A percentile compares a stretch with the other conserved stretches of the same genome.
These are phyloP conservation scores for Psilopsiagon aymara DNA, from an alignment of 2,113 vertebrate species.

Conservation along the genomic window DNA sequence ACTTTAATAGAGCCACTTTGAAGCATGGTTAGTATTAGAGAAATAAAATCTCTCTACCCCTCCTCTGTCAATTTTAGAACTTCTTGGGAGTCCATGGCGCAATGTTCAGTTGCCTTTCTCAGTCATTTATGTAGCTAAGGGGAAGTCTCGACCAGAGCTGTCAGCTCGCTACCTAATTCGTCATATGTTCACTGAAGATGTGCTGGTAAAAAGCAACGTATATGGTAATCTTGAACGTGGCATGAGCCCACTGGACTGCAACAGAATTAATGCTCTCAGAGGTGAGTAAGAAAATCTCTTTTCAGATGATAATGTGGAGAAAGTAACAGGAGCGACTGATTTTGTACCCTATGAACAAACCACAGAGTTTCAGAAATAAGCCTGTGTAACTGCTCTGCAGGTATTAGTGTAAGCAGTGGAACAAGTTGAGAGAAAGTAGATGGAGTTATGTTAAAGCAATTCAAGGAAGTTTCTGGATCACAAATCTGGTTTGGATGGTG, in stretches of 20 bases:
- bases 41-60: neutral
- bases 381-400: neutral
- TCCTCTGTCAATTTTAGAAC: conserved; percentile 54
- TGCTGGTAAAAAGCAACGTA: conserved; percentile 77
- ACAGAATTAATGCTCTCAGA: conserved; percentile 79
- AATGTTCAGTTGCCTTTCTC: conserved; percentile 71
- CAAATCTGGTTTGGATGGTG: neutral
- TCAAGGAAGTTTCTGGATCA: neutral
- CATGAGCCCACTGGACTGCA: conserved; percentile 72
- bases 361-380: neutral
- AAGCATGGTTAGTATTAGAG: neutral
- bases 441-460: neutral
- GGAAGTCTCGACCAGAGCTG: conserved; percentile 70
- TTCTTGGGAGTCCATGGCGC: conserved; percentile 73
- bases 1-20: neutral
- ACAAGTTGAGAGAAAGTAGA: neutral
- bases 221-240: conserved; percentile 72
- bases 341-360: neutral
- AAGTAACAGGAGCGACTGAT: neutral
- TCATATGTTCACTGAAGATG: conserved; percentile 78
- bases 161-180: conserved; percentile 78
- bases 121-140: conserved; percentile 69
- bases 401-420: neutral
- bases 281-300: conserved; percentile 65
- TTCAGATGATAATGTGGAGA: neutral